phyloP scores from a whole-genome alignment of 2,113 vertebrate species.

The Trematomus loennbergii region DNA sequence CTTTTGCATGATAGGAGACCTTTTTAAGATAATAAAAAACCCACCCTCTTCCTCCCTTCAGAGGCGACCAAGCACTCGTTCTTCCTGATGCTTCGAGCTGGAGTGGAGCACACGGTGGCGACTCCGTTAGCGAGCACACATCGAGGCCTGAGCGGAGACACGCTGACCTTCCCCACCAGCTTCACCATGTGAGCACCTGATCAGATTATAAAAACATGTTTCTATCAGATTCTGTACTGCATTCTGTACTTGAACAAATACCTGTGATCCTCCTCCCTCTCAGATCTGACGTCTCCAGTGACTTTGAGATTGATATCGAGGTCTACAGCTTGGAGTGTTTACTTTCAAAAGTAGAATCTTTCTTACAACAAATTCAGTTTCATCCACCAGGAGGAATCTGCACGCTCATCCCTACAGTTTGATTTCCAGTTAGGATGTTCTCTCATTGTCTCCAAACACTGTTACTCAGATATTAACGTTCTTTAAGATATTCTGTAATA shows the following conservation, averaged over 20 bases:
- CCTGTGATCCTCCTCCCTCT: background rate
- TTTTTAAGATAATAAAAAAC: too few relatives aligned
- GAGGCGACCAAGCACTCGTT: conserved; percentile 92
- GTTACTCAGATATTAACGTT: too few relatives aligned
- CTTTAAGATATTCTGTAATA: too few relatives aligned
- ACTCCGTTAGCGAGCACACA: conserved; percentile 90
- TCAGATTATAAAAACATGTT: too few relatives aligned
- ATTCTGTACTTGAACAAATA: background rate
- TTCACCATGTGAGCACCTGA: conserved; percentile 87
- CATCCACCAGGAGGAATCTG: too few relatives aligned
- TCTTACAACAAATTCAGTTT: too few relatives aligned
- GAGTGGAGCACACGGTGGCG: conserved; percentile 91
- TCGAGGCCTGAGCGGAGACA: conserved; percentile 90
- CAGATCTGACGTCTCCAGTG: conserved; percentile 91
- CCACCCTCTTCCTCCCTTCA: conserved; percentile 58
- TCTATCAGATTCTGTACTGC: too few relatives aligned
- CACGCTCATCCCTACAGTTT: too few relatives aligned
- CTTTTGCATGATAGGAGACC: too few relatives aligned
- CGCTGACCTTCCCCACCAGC: conserved; percentile 90
- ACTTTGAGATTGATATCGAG: conserved; percentile 93
- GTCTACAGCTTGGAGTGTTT: conserved; percentile 91
- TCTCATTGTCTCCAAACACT: too few relatives aligned
- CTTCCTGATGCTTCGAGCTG: conserved; percentile 91
- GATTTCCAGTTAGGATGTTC: too few relatives aligned
- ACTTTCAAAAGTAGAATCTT: too few relatives aligned